Base-by-base conservation (phyloP, 2,797 vertebrate genomes). In the Eremophila alpestris region DNA sequence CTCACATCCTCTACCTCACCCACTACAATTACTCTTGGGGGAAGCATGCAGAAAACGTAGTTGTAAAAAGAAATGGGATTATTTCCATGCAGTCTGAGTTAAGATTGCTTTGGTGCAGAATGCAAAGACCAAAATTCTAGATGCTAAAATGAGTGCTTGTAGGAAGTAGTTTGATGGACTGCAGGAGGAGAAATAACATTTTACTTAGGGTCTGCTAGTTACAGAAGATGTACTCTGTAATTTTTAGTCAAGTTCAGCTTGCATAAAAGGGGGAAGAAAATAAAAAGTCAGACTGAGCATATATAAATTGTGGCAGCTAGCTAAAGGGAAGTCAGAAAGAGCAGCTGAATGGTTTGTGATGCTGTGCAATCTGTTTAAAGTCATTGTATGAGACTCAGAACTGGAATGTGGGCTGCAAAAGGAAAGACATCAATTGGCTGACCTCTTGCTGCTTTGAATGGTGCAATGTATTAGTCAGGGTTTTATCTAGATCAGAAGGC, bases 231-330 rank as follows among this genome's bases (percentile, higher is more conserved):
- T 65, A 19, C 13, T 94, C 41, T 16, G 11, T 68, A 63, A 60
- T 59, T 95, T 94, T 95, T 89, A 68, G 68, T 71, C 34, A 70
- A 80, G 48, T 87, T 91, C 52, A 76, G 34, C 23, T 87, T 90
- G 34, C 43, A 30, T 51, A 43, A 87, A 90, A 81, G 19, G 19
- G 19, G 12, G 5, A 29, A 34, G 36, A 19, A 16, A 16, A 0
- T 0, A 18, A 49, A 27, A 87, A 63, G 32, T 45, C n/a, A 11
- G 26, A 60, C 29, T 3, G 2, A 48, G 36, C 45, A 7, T 67
- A 7, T 43, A 48, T 68, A 21, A 83, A 93, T 43, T 32, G 34
- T 95, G 45, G 29, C 59, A 92, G 1, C 16, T 67, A 85, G 49
- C 32, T 82, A 56, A 87, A 82, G 55, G 21, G n/a, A 76, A 73